These are phyloP conservation scores for Phortica variegata DNA, from an alignment of 1,140 invertebrate species.

Conservation along the genomic window DNA sequence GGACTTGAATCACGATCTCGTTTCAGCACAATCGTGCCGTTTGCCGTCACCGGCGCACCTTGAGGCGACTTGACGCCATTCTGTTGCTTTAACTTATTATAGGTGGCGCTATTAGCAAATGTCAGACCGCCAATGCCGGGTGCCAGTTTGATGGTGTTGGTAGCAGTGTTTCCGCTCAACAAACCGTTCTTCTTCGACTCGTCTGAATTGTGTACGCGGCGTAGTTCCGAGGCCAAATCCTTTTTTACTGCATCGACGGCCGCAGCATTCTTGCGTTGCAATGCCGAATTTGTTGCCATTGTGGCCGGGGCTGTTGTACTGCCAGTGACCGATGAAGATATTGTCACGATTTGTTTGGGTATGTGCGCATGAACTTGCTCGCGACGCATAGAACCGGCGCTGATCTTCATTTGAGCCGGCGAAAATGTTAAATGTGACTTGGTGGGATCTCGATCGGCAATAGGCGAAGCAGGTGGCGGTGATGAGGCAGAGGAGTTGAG, in stretches of 20 bases:
- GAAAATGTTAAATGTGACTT: conserved; percentile 69
- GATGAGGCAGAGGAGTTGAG: conserved; percentile 30
- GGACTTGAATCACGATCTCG: conserved; percentile 40
- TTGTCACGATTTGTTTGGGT: conserved; percentile 59
- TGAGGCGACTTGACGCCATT: conserved; percentile 27
- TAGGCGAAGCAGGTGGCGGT: conserved; percentile 42
- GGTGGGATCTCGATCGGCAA: conserved; percentile 50
- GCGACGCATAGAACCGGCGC: conserved; percentile 40
- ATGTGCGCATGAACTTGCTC: conserved; percentile 60
- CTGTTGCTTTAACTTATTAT: conserved; percentile 52
- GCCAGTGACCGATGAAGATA: conserved; percentile 25
- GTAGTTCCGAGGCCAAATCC: conserved; percentile 40
- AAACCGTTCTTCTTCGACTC: conserved; percentile 23
- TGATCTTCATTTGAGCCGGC: conserved; percentile 64
- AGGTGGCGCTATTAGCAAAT: conserved; percentile 52
- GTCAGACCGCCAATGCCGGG: conserved; percentile 55
- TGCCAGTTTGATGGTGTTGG: conserved; percentile 50
- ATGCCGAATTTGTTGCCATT: conserved; percentile 38
- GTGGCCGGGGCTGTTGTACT: conserved; percentile 33
- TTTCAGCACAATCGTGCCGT: conserved; percentile 33
- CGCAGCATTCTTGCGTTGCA: conserved; percentile 39
- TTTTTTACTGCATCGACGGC: conserved; percentile 49
- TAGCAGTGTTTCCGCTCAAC: conserved; percentile 16
- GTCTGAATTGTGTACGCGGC: conserved; percentile 25
- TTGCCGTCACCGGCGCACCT: conserved; percentile 18